Evolutionary conservation across 2,113 vertebrate genomes (phyloP), one percentile per base, ranked within the genome.

Genomic region (Eidolon helvum): DNA sequence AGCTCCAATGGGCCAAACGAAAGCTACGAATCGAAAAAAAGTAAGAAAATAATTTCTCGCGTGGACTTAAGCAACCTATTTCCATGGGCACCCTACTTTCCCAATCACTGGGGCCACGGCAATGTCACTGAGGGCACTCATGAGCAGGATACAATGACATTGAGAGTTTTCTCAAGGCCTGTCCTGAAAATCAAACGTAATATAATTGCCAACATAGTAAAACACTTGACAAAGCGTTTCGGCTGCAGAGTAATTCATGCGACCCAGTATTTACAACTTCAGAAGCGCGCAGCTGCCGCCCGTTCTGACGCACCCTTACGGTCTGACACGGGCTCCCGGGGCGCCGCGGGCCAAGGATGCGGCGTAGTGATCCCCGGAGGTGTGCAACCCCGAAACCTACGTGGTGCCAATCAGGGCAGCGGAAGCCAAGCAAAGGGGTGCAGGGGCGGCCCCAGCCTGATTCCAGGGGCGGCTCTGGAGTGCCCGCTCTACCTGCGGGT

Each of bases 101-200:
- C 38, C 38, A 1, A 0, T 43, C 28, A 7, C 74, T 80, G 45
- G 30, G 35, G 10, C 30, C 24, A 1, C 28, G 4, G 0, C 26
- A 43, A 33, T 0, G 38, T 43, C n/a, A 30, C 1, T 3, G 21
- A 35, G 61, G 74, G 18, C 0, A 2, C 72, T 63, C 68, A 1
- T 11, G 18, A 45, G 8, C 22, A n/a, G 30, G 4, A 7, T 3
- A 16, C 35, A 65, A 15, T 0, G 4, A n/a, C 0, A 0, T 12
- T 14, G 21, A 68, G 1, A 11, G 24, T 12, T 8, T 57, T n/a
- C 65, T n/a, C 57, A 19, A 33, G 93, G 22, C 40, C 90, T 45
- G 43, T 8, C 22, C 35, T 26, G 26, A 63, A 84, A 92, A 22
- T 22, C 15, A 50, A 57, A 19, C 16, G 24, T 22, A 38, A 12